Evolutionary conservation across 2,113 vertebrate species (phyloP).

Genomic region (Hepsetus odoe): DNA sequence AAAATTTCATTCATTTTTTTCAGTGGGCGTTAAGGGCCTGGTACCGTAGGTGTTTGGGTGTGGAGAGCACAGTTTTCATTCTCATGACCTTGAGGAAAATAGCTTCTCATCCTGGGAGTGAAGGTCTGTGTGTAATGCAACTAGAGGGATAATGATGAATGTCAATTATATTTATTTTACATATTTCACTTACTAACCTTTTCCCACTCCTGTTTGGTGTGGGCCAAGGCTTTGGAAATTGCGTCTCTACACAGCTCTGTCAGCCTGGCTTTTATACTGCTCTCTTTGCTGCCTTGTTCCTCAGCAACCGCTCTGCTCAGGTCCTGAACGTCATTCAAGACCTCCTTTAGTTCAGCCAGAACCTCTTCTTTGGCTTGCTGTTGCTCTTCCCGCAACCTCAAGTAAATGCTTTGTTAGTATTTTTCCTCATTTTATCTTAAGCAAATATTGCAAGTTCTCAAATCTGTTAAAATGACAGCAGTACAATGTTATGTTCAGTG

Average conservation of each 20-base stretch:
- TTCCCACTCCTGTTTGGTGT: conserved; percentile 73
- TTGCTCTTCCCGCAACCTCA: conserved; percentile 64
- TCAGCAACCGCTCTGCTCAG: conserved; percentile 57
- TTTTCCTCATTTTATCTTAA: background rate
- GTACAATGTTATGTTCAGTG: background rate
- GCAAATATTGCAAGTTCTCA: background rate
- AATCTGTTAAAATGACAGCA: background rate
- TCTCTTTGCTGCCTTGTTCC: conserved; percentile 48
- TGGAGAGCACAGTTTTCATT: too few species aligned
- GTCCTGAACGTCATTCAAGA: conserved; percentile 75
- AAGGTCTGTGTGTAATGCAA: too few species aligned
- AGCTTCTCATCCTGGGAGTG: too few species aligned
- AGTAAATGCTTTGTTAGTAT: background rate
- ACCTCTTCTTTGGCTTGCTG: conserved; percentile 72
- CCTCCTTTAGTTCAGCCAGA: conserved; percentile 72
- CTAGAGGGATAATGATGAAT: too few species aligned
- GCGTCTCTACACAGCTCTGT: conserved; percentile 70
- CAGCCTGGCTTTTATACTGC: conserved; percentile 30
- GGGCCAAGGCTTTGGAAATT: conserved; percentile 66
- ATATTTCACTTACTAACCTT: conserved; percentile 72
- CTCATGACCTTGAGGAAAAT: too few species aligned
- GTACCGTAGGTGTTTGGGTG: too few species aligned
- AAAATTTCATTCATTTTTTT: too few species aligned
- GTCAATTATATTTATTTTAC: too few species aligned
- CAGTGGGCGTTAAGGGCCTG: too few species aligned